A percentile compares a stretch with the other conserved stretches of the same genome.
These are phyloP conservation scores for Sycophaga agraensis DNA, from an alignment of 1,140 invertebrate species.

Conservation along the genomic window DNA sequence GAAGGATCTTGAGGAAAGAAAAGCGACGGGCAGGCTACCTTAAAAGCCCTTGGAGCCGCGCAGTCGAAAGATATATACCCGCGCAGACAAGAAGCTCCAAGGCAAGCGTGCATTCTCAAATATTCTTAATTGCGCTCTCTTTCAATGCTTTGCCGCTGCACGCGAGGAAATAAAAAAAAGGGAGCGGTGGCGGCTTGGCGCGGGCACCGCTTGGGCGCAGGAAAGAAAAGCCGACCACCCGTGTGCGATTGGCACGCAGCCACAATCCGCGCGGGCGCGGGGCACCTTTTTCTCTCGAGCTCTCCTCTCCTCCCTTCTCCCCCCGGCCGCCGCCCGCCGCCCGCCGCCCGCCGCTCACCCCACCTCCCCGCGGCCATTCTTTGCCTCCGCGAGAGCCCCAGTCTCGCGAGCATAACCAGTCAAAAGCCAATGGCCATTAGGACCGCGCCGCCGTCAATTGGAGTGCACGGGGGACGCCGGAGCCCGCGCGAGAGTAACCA, in stretches of 20 bases:
- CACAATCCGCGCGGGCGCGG: slow-evolving; percentile 1
- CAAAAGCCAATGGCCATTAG: too few relatives aligned
- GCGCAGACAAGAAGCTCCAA: neutral
- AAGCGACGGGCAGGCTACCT: too few relatives aligned
- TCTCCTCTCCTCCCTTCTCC: too few relatives aligned
- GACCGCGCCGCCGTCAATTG: too few relatives aligned
- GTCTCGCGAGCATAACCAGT: too few relatives aligned
- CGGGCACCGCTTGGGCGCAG: neutral
- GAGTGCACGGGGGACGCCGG: too few relatives aligned
- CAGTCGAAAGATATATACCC: neutral
- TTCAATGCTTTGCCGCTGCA: slow-evolving; percentile 11
- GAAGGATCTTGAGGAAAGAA: too few relatives aligned
- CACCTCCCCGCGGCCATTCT: neutral
- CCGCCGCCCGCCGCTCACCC: slow-evolving; percentile 10
- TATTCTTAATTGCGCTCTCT: slow-evolving; percentile 26
- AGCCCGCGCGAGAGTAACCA: too few relatives aligned
- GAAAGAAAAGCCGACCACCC: slow-evolving; percentile 30
- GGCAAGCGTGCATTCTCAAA: neutral
- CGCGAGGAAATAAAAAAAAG: neutral
- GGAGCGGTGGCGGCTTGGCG: slow-evolving; percentile 28
- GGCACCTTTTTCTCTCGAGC: too few relatives aligned
- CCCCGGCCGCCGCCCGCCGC: slow-evolving; percentile 27
- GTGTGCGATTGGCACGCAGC: slow-evolving; percentile 18
- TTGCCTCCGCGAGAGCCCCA: neutral
- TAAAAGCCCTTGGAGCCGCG: too few relatives aligned